These are phyloP conservation scores for Pedionomus torquatus DNA, from an alignment of 2,113 vertebrate species.

Conservation along the genomic window DNA sequence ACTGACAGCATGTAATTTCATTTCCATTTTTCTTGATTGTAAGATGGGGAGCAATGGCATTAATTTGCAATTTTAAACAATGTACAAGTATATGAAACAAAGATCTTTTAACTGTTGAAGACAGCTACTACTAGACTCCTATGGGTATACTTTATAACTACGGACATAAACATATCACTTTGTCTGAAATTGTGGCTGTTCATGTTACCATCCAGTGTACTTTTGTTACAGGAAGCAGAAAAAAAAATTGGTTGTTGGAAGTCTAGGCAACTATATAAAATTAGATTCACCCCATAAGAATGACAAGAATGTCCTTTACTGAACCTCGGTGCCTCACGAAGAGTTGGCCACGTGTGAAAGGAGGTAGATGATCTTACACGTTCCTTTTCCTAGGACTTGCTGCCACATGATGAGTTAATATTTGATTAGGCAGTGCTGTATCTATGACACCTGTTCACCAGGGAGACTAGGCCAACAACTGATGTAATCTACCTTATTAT, in stretches of 20 bases:
- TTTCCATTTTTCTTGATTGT: neutral
- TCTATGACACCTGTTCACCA: conserved; percentile 69
- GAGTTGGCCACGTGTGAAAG: neutral
- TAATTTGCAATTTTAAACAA: neutral
- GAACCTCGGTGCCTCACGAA: neutral
- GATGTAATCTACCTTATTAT: conserved; percentile 69
- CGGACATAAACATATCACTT: neutral
- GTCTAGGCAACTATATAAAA: neutral
- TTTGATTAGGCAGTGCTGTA: conserved; percentile 60
- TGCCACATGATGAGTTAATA: conserved; percentile 66
- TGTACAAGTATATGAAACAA: neutral
- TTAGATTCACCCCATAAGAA: neutral
- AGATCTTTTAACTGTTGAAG: neutral
- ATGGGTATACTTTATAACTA: neutral
- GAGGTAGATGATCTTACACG: neutral
- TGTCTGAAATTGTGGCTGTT: neutral
- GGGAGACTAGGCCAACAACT: conserved; percentile 64
- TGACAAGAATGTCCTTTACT: conserved; percentile 14
- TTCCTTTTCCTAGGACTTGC: conserved; percentile 6
- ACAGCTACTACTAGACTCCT: neutral
- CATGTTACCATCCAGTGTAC: neutral
- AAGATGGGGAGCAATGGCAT: neutral
- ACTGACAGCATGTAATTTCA: neutral
- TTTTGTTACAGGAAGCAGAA: neutral
- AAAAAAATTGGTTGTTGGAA: neutral